Conservation (phyloP, 1,140 invertebrate species). For the Ceratina japonica region DNA sequence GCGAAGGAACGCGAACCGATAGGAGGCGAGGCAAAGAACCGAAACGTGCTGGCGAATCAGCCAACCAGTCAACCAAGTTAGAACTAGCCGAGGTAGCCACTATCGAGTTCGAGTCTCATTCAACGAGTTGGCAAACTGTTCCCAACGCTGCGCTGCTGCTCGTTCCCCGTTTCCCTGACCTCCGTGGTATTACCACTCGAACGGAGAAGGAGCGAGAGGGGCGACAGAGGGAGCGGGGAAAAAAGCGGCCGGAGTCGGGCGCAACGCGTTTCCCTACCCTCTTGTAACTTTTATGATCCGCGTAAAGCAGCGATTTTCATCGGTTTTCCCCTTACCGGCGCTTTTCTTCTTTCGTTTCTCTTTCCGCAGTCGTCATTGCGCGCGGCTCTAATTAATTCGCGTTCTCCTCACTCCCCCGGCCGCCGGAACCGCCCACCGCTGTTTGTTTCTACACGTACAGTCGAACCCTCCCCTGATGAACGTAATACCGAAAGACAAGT, state of each 20-base stretch:
- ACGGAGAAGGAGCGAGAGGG: slow-evolving; percentile 51
- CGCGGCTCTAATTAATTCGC: slow-evolving; percentile 65
- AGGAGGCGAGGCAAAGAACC: slow-evolving; percentile 60
- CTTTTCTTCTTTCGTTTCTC: slow-evolving; percentile 35
- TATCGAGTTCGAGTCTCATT: slow-evolving; percentile 70
- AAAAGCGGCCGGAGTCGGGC: slow-evolving; percentile 6
- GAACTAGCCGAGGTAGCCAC: slow-evolving; percentile 42
- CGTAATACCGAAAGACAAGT: slow-evolving; percentile 38
- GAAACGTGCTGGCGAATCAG: slow-evolving; percentile 51
- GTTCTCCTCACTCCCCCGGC: slow-evolving; percentile 1
- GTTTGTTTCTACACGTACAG: slow-evolving; percentile 13
- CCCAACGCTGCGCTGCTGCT: slow-evolving; percentile 43
- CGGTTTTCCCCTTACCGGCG: slow-evolving; percentile 39
- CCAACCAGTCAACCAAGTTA: slow-evolving; percentile 35
- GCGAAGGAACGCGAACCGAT: slow-evolving; percentile 56
- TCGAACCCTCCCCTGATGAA: not conserved
- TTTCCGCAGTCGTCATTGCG: slow-evolving; percentile 34
- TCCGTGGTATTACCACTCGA: slow-evolving; percentile 66
- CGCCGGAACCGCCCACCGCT: slow-evolving; percentile 1
- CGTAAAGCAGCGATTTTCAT: slow-evolving; percentile 67
- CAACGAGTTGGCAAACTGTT: slow-evolving; percentile 77
- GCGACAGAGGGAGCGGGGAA: slow-evolving; percentile 6
- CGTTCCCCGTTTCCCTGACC: slow-evolving; percentile 49
- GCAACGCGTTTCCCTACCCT: slow-evolving; percentile 65
- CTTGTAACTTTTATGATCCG: slow-evolving; percentile 74